These are phyloP conservation scores for Catostylus mosaicus DNA, from an alignment of 30 jellyfish, hydroid and myxozoan genomes.

Conservation along the genomic window DNA sequence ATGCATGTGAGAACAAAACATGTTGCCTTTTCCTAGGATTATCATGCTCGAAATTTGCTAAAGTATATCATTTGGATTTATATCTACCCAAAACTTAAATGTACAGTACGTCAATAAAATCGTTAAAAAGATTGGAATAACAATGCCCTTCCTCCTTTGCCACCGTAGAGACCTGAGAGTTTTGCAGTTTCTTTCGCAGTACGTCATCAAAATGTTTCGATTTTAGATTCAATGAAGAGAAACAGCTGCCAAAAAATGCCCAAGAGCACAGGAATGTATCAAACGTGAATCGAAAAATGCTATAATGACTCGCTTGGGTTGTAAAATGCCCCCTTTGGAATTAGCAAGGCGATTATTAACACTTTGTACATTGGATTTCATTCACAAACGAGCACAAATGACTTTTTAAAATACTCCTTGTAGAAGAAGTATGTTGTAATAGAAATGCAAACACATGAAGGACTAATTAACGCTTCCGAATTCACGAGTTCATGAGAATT, in stretches of 20 bases:
- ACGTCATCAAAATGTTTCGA: no score
- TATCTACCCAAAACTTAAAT: no score
- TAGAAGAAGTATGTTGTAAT: not conserved
- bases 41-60: no score
- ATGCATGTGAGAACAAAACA: no score
- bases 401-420: not conserved
- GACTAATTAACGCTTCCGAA: conserved; percentile 1
- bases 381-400: not conserved
- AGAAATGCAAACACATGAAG: not conserved
- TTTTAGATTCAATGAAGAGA: not conserved
- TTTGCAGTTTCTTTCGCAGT: no score
- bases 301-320: not conserved
- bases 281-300: not conserved
- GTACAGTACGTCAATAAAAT: no score
- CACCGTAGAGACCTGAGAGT: no score
- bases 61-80: no score
- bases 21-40: no score
- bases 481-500: not conserved
- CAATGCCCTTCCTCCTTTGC: no score
- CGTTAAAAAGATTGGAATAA: no score
- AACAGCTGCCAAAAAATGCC: not conserved
- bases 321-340: not conserved
- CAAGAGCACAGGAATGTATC: not conserved
- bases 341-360: not conserved
- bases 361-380: not conserved